phyloP scores from a whole-genome alignment of 2,888 invertebrate genomes.

The Fragum sueziense region DNA sequence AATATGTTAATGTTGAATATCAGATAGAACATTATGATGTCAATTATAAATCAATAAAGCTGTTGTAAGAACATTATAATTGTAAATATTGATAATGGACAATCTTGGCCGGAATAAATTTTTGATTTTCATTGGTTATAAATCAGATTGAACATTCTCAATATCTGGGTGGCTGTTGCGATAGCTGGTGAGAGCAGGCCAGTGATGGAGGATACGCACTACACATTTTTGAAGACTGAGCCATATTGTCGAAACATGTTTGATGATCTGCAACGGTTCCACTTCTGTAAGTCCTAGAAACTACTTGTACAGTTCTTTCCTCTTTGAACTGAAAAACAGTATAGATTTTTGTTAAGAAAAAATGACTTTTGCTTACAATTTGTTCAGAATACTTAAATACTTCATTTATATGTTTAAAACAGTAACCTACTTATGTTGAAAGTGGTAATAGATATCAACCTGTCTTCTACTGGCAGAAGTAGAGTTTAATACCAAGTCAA shows the following conservation, averaged over 20 bases:
- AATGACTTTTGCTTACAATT: background rate
- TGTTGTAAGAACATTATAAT: too few species aligned
- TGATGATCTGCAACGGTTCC: constrained; percentile 31
- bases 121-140: too few species aligned
- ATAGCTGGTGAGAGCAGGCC: constrained; percentile 51
- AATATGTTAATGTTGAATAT: too few species aligned
- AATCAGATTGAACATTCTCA: too few species aligned
- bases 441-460: constrained; percentile 31
- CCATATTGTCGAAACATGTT: constrained; percentile 50
- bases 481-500: constrained; percentile 37
- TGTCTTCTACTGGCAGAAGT: constrained; percentile 21
- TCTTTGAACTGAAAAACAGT: constrained; percentile 33
- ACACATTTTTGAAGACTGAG: constrained; percentile 50
- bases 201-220: constrained; percentile 43
- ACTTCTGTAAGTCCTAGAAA: constrained; percentile 35
- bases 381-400: background rate
- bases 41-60: too few species aligned
- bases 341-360: background rate
- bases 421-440: constrained; percentile 25
- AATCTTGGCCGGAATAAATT: too few species aligned
- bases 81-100: too few species aligned
- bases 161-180: constrained; percentile 40
- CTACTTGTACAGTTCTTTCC: constrained; percentile 29
- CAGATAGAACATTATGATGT: too few species aligned
- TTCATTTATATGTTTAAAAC: background rate